Evolutionary conservation across 37 sponge, comb jelly and placozoan species (phyloP).

Genomic region (Eunapius fragilis): DNA sequence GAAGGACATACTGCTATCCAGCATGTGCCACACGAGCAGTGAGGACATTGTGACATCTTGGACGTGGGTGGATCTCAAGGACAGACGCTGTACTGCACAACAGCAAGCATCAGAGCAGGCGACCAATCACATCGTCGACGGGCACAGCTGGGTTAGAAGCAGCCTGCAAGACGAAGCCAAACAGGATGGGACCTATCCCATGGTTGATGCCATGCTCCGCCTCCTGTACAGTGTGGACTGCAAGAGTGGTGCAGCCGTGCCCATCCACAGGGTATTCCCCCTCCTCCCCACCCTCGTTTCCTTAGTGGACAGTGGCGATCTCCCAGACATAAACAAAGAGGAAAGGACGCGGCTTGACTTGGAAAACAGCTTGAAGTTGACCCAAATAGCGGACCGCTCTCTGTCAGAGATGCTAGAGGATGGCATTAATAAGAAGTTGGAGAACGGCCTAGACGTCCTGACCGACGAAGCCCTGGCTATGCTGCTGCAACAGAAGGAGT

Average conservation of each 20-base stretch:
- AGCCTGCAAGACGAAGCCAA: not conserved
- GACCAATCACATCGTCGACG: too few relatives aligned
- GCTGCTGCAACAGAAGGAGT: slow-evolving; percentile 27
- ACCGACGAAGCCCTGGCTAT: slow-evolving; percentile 33
- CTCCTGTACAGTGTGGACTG: not conserved
- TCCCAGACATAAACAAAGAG: not conserved
- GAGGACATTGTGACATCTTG: not conserved
- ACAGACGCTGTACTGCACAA: not conserved
- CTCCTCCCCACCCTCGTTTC: not conserved
- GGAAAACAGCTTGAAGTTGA: not conserved
- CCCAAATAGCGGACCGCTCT: not conserved
- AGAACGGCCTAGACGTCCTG: not conserved
- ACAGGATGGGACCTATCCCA: not conserved
- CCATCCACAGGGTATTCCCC: not conserved
- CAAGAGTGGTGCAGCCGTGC: not conserved
- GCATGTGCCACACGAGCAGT: not conserved
- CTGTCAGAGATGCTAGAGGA: slow-evolving; percentile 25
- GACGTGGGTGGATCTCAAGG: not conserved
- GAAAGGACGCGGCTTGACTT: not conserved
- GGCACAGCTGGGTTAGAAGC: not conserved
- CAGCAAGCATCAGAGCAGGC: not conserved
- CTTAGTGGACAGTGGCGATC: not conserved
- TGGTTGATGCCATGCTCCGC: not conserved
- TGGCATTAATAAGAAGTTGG: slow-evolving; percentile 19
- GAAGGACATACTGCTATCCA: not conserved